Evolutionary conservation across 1,140 invertebrate genomes (phyloP).

Genomic region (Drosophila kepulauana): DNA sequence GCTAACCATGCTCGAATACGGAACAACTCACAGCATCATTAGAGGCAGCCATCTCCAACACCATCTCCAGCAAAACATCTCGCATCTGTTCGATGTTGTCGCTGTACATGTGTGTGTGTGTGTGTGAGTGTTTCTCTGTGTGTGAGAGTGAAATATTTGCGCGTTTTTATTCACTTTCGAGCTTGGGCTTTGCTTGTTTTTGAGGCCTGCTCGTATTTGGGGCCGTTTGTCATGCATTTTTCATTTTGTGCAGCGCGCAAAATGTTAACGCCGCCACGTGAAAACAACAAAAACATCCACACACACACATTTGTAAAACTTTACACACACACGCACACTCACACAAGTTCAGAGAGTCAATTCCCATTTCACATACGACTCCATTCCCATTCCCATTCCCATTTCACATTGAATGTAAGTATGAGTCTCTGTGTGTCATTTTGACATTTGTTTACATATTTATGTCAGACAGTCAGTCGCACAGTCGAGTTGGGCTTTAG

Average conservation of each 20-base stretch:
- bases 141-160: slow-evolving; percentile 71
- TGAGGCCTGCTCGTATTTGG: slow-evolving; percentile 51
- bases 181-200: slow-evolving; percentile 12
- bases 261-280: slow-evolving; percentile 76
- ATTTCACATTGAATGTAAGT: slow-evolving; percentile 44
- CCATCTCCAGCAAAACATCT: slow-evolving; percentile 11
- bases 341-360: slow-evolving; percentile 31
- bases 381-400: slow-evolving; percentile 54
- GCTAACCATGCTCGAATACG: slow-evolving; percentile 4
- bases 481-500: slow-evolving; percentile 51
- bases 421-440: slow-evolving; percentile 49
- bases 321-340: neutral
- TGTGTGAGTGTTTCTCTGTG: slow-evolving; percentile 34
- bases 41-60: slow-evolving; percentile 9
- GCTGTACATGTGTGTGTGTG: slow-evolving; percentile 26
- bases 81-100: slow-evolving; percentile 70
- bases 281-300: slow-evolving; percentile 68
- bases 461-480: slow-evolving; percentile 78
- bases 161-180: slow-evolving; percentile 68
- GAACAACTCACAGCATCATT: slow-evolving; percentile 21
- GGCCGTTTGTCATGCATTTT: slow-evolving; percentile 79
- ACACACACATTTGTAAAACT: neutral
- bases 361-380: slow-evolving; percentile 35
- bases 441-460: slow-evolving; percentile 84
- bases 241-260: slow-evolving; percentile 63